phyloP scores from a whole-genome alignment of 1,140 invertebrate species.

The Steinernema feltiae region DNA sequence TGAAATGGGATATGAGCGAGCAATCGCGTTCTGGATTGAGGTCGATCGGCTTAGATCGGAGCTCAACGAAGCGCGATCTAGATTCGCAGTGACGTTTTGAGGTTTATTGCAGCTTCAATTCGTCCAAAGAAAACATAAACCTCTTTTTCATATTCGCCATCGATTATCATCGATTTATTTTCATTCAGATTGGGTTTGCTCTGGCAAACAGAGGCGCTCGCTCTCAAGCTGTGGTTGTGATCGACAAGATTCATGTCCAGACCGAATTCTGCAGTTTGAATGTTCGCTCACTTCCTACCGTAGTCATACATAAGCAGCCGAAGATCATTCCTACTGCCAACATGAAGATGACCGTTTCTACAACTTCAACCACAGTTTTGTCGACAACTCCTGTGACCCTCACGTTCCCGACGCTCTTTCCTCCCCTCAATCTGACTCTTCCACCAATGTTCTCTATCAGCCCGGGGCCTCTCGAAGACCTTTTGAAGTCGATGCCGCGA shows the following conservation, averaged over 20 bases:
- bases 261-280: conserved; percentile 3
- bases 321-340: background rate
- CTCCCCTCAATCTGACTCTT: background rate
- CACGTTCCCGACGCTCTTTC: background rate
- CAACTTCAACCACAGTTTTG: background rate
- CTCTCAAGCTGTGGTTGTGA: background rate
- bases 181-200: background rate
- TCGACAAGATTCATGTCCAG: conserved; percentile 1
- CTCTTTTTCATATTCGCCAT: background rate
- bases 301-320: background rate
- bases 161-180: background rate
- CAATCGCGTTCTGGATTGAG: background rate
- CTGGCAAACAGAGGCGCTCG: background rate
- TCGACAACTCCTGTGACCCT: background rate
- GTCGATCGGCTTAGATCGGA: background rate
- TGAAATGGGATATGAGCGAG: background rate
- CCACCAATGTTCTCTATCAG: background rate
- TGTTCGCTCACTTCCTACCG: background rate
- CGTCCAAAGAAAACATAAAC: background rate
- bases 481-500: background rate
- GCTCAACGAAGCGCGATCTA: background rate
- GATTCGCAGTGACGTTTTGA: background rate
- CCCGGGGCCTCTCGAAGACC: background rate
- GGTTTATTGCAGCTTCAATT: background rate
- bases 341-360: background rate